phyloP scores from a whole-genome alignment of 1,140 invertebrate genomes.

The Pseudomyrmex concolor region DNA sequence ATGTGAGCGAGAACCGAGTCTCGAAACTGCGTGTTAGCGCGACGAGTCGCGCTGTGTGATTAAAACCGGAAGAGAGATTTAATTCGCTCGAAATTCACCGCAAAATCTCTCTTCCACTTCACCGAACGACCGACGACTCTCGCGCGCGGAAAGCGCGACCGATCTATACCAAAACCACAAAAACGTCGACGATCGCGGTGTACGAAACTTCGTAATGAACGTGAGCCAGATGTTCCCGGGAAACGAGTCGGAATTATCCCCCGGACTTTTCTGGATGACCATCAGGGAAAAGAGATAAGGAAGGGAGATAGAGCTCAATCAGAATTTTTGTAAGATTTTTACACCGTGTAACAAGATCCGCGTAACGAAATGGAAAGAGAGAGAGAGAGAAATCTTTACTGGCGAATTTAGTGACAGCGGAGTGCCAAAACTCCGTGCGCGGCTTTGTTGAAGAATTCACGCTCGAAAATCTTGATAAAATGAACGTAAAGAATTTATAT shows the following conservation, averaged over 20 bases:
- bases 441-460: conserved; percentile 1
- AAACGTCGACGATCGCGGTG: conserved; percentile 57
- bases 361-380: too few species aligned
- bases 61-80: conserved; percentile 57
- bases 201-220: conserved; percentile 61
- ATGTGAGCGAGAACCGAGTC: conserved; percentile 31
- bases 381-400: not conserved
- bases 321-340: conserved; percentile 44
- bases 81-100: conserved; percentile 60
- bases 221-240: conserved; percentile 54
- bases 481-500: not conserved
- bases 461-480: not conserved
- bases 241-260: conserved; percentile 49
- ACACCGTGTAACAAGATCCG: conserved; percentile 28
- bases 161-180: conserved; percentile 51
- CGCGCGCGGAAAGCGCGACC: conserved; percentile 20
- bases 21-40: conserved; percentile 37
- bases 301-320: conserved; percentile 27
- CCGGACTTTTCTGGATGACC: conserved; percentile 43
- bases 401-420: conserved; percentile 1
- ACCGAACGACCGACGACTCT: conserved; percentile 10
- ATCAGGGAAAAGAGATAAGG: conserved; percentile 9
- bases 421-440: not conserved
- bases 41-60: conserved; percentile 51
- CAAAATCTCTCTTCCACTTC: conserved; percentile 58